phyloP scores from a whole-genome alignment of 2,888 invertebrate genomes.

The Agonopterix subpropinquella region DNA sequence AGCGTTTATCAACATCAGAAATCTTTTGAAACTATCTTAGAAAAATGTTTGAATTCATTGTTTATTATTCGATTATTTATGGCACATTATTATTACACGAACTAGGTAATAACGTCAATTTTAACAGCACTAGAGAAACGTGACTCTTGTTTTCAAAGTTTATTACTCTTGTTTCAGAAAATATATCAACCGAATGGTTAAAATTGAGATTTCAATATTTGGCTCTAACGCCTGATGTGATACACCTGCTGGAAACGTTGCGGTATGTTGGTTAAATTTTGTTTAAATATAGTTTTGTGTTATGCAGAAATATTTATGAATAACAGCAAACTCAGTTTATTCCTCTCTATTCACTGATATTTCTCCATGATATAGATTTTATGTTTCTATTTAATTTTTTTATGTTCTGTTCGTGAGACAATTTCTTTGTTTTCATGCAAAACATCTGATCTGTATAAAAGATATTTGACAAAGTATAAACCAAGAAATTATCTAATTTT shows the following conservation, averaged over 20 bases:
- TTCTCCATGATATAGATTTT: conserved; percentile 59
- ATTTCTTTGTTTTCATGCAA: conserved; percentile 26
- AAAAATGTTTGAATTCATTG: background rate
- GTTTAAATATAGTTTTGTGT: conserved; percentile 31
- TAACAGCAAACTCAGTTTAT: conserved; percentile 4
- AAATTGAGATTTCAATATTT: conserved; percentile 86
- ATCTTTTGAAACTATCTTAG: background rate
- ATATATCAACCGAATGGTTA: conserved; percentile 86
- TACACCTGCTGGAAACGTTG: conserved; percentile 80
- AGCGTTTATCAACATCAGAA: background rate
- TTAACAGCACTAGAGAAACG: background rate
- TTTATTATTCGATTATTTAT: too few species aligned
- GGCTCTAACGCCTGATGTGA: conserved; percentile 80
- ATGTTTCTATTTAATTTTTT: conserved; percentile 19
- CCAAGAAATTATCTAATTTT: conserved; percentile 4
- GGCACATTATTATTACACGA: too few species aligned
- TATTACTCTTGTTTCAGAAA: conserved; percentile 61
- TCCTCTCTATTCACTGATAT: conserved; percentile 31
- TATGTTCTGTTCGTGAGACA: conserved; percentile 19
- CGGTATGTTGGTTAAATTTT: conserved; percentile 58
- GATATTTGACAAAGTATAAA: background rate
- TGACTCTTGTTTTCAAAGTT: background rate
- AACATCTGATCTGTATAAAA: background rate
- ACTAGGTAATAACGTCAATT: background rate
- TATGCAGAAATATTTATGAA: conserved; percentile 65